These are phyloP conservation scores for Coreius guichenoti DNA, from an alignment of 2,797 vertebrate species.

Conservation along the genomic window DNA sequence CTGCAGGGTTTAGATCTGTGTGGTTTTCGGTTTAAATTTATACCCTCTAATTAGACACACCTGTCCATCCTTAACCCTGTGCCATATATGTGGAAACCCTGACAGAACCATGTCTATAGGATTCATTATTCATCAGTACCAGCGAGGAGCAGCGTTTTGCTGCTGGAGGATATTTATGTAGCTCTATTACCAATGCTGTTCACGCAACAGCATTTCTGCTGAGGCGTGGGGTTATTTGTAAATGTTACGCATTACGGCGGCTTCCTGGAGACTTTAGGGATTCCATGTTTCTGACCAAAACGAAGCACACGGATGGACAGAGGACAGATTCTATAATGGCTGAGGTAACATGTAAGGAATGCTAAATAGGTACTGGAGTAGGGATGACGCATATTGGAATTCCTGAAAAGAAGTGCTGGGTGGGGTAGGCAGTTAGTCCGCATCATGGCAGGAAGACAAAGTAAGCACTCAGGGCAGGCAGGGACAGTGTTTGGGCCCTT, in stretches of 20 bases:
- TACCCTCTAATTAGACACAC: background rate
- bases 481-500: constrained; percentile 4
- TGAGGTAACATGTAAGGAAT: background rate
- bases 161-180: constrained; percentile 41
- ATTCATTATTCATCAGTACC: constrained; percentile 52
- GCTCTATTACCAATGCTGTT: constrained; percentile 29
- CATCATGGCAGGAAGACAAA: constrained; percentile 47
- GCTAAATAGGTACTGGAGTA: background rate
- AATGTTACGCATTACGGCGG: constrained; percentile 41
- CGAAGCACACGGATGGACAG: background rate
- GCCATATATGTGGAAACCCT: constrained; percentile 20
- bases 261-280: constrained; percentile 18
- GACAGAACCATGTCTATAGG: constrained; percentile 43
- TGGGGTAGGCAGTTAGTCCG: constrained; percentile 46
- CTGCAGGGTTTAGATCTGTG: background rate
- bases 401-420: background rate
- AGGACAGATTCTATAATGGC: background rate
- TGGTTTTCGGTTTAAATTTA: constrained; percentile 1
- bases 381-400: background rate
- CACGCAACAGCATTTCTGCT: constrained; percentile 14
- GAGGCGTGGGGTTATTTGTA: constrained; percentile 36
- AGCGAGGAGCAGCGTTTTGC: constrained; percentile 21
- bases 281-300: background rate
- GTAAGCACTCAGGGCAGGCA: background rate
- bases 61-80: background rate